Conservation (phyloP, 2,113 vertebrate genomes). For the Phaetusa simplex region DNA sequence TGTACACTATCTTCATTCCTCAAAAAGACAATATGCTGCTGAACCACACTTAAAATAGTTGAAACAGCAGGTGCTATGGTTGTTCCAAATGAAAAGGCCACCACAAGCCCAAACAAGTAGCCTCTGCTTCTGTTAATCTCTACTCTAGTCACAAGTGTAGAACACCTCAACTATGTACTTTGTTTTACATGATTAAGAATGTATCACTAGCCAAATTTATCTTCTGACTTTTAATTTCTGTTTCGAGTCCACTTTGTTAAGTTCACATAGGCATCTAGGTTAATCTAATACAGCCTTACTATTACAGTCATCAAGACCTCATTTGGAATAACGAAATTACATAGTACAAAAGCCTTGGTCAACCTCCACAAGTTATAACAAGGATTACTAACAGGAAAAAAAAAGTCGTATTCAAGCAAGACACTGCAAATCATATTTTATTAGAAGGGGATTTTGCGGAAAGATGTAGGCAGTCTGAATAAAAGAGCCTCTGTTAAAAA, state of each 20-base stretch:
- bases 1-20: neutral
- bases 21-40: neutral
- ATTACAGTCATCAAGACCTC: neutral
- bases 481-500: neutral
- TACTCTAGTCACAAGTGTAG: neutral
- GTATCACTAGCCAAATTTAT: neutral
- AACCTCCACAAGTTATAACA: neutral
- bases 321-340: neutral
- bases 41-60: neutral
- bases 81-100: neutral
- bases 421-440: neutral
- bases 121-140: neutral
- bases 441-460: neutral
- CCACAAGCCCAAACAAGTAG: neutral
- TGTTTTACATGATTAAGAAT: neutral
- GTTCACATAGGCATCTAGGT: neutral
- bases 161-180: neutral
- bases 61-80: neutral
- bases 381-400: neutral
- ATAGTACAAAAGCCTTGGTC: neutral
- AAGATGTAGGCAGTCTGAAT: neutral
- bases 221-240: neutral
- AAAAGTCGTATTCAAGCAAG: neutral
- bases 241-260: neutral
- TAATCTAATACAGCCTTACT: neutral